Percentiles rank a stretch among this genome's conserved stretches.
Evolutionary conservation across 2,113 vertebrate genomes (phyloP).

Genomic region (Laticauda laticaudata): DNA sequence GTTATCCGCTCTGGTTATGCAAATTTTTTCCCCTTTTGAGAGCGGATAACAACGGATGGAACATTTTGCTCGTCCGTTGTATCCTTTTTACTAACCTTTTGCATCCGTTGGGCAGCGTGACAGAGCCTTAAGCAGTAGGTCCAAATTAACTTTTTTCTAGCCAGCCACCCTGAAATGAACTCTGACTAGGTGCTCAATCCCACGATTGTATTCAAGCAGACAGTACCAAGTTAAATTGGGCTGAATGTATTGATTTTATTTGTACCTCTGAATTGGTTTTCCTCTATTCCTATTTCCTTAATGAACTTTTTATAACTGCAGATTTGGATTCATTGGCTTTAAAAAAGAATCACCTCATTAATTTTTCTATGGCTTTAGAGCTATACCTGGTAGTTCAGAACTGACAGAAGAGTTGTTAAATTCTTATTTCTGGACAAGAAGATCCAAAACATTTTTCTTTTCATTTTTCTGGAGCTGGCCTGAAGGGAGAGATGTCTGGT

Average conservation of each 20-base stretch:
- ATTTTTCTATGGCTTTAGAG: neutral
- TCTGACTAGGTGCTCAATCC: neutral
- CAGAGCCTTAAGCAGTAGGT: too few relatives aligned
- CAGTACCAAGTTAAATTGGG: neutral
- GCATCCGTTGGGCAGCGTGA: too few relatives aligned
- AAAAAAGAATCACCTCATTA: neutral
- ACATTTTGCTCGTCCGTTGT: too few relatives aligned
- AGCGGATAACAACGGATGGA: too few relatives aligned
- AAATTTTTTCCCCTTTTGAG: too few relatives aligned
- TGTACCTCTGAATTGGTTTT: neutral
- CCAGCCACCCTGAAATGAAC: neutral
- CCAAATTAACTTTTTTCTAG: neutral
- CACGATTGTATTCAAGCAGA: neutral
- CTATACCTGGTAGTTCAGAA: neutral
- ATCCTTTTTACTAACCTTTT: too few relatives aligned
- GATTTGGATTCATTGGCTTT: neutral
- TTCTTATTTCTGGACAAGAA: neutral
- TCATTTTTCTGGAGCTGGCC: neutral
- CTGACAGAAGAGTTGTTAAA: neutral
- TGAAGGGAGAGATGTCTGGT: neutral
- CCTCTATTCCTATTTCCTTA: neutral
- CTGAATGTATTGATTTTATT: neutral
- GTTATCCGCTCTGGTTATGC: too few relatives aligned
- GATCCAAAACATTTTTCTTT: neutral
- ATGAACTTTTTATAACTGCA: neutral